Percentiles rank a stretch among this genome's conserved stretches.
These are phyloP conservation scores for Auanema freiburgensis DNA, from an alignment of 2,888 invertebrate genomes.

Conservation along the genomic window DNA sequence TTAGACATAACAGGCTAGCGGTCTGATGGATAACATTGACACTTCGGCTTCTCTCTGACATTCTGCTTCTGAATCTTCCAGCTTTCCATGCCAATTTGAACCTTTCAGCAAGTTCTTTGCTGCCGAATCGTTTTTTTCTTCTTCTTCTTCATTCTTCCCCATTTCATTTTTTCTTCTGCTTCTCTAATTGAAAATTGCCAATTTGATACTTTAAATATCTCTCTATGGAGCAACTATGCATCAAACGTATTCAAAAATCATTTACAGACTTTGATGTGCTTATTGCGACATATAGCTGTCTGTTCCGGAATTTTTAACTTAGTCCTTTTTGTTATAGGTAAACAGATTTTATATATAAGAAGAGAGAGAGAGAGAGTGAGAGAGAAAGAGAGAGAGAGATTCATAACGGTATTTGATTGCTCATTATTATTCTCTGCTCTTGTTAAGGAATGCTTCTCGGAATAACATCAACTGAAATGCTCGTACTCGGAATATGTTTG, in stretches of 20 bases:
- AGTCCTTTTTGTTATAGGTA: conserved; percentile 31
- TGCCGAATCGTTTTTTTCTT: conserved; percentile 16
- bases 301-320: conserved; percentile 26
- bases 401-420: background rate
- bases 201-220: conserved; percentile 5
- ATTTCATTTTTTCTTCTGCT: conserved; percentile 7
- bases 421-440: conserved; percentile 24
- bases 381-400: no score
- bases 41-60: no score
- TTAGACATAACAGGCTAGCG: no score
- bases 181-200: conserved; percentile 1
- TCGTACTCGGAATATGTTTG: conserved; percentile 35
- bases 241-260: background rate
- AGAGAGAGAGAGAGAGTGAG: no score
- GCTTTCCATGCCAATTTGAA: no score
- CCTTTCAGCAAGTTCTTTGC: no score
- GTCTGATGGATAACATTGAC: no score
- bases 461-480: conserved; percentile 22
- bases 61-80: no score
- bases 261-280: conserved; percentile 3
- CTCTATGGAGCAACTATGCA: background rate
- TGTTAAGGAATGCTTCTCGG: conserved; percentile 35
- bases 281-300: conserved; percentile 22
- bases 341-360: conserved; percentile 8
- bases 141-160: background rate